A percentile compares a stretch with the other conserved stretches of the same genome.
phyloP scores from a whole-genome alignment of 2,888 invertebrate species.

The Apocheima hispidaria region DNA sequence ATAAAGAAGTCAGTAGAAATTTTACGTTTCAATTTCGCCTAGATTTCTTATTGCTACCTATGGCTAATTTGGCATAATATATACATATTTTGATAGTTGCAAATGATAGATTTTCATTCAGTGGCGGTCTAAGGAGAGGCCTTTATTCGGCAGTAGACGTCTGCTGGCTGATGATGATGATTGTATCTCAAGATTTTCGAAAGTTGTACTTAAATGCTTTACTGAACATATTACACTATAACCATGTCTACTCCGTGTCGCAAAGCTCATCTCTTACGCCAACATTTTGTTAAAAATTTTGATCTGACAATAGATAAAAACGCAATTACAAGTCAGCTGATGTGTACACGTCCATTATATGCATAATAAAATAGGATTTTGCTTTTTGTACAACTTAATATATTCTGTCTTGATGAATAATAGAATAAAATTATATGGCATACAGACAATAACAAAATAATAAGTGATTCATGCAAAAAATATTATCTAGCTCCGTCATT shows the following conservation, averaged over 20 bases:
- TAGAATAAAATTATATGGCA: slow-evolving; percentile 62
- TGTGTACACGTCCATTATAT: slow-evolving; percentile 65
- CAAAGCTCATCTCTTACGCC: slow-evolving; percentile 40
- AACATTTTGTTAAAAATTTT: slow-evolving; percentile 68
- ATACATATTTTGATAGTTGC: too few species aligned
- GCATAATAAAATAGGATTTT: slow-evolving; percentile 69
- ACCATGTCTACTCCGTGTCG: slow-evolving; percentile 29
- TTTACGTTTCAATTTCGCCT: neutral
- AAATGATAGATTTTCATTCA: too few species aligned
- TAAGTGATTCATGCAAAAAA: slow-evolving; percentile 25
- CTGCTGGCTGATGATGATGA: too few species aligned
- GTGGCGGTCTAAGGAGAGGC: too few species aligned
- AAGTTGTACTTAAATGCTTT: neutral
- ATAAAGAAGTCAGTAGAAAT: slow-evolving; percentile 18
- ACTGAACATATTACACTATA: slow-evolving; percentile 15
- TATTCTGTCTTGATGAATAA: slow-evolving; percentile 58
- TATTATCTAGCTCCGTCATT: slow-evolving; percentile 7
- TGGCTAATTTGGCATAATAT: too few species aligned
- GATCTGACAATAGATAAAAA: slow-evolving; percentile 64
- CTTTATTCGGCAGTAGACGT: too few species aligned
- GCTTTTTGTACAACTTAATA: slow-evolving; percentile 60
- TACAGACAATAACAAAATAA: slow-evolving; percentile 52
- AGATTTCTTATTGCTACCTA: too few species aligned
- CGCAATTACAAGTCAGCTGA: slow-evolving; percentile 69
- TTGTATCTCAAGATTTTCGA: neutral